Conservation (phyloP, 2,888 invertebrate genomes). For the Catocala sponsa region DNA sequence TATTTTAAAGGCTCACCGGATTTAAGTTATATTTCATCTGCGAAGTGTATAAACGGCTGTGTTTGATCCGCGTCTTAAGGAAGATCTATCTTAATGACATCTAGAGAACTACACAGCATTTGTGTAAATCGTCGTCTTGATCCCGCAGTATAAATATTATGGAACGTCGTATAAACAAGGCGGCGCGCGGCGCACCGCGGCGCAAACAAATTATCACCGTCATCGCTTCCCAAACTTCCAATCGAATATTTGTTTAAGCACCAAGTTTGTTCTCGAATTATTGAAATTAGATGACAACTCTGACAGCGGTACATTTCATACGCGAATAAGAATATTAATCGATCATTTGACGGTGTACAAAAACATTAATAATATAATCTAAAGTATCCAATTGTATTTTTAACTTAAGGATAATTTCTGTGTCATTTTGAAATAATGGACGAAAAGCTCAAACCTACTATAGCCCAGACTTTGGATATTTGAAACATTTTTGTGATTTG, state of each 20-base stretch:
- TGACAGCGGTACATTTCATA: slow-evolving; percentile 7
- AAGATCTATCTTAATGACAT: slow-evolving; percentile 61
- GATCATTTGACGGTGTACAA: background rate
- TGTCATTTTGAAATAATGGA: no score
- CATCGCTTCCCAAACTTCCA: slow-evolving; percentile 71
- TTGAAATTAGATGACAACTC: slow-evolving; percentile 45
- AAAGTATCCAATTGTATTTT: background rate
- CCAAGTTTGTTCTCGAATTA: slow-evolving; percentile 56
- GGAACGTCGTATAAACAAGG: slow-evolving; percentile 65
- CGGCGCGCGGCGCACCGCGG: slow-evolving; percentile 50
- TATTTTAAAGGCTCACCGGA: slow-evolving; percentile 6
- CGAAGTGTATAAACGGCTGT: background rate
- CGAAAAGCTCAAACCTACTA: no score
- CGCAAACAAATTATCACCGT: slow-evolving; percentile 76
- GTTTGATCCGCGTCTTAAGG: slow-evolving; percentile 12
- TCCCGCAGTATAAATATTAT: slow-evolving; percentile 76
- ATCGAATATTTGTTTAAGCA: slow-evolving; percentile 59
- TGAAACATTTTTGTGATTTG: no score
- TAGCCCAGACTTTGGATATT: no score
- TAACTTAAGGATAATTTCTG: no score
- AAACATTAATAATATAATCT: no score
- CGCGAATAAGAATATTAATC: background rate
- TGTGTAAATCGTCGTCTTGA: slow-evolving; percentile 68
- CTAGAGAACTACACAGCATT: slow-evolving; percentile 55
- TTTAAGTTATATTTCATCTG: slow-evolving; percentile 2